phyloP scores from a whole-genome alignment of 2,113 vertebrate genomes.

The Lycocorax pyrrhopterus region DNA sequence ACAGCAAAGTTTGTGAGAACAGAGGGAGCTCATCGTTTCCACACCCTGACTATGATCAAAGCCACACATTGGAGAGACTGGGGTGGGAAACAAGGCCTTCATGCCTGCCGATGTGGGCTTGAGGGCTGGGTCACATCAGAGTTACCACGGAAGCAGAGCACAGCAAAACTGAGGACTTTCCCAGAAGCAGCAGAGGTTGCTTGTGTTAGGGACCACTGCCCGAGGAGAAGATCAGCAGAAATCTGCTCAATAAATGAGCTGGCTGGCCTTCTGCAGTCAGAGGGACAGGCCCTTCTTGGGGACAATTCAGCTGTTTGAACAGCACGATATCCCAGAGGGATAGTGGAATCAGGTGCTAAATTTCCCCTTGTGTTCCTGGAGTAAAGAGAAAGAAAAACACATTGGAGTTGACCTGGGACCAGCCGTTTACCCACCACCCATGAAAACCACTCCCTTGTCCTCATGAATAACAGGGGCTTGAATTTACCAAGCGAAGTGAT shows the following conservation, averaged over 20 bases:
- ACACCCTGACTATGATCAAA: neutral
- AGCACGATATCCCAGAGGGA: neutral
- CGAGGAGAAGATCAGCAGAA: neutral
- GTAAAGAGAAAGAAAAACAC: neutral
- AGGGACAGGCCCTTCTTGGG: accelerated
- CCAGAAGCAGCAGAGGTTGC: neutral
- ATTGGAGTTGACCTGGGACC: constrained; percentile 26
- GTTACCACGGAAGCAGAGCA: neutral
- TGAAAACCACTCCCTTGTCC: constrained; percentile 22
- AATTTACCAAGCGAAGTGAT: constrained; percentile 74
- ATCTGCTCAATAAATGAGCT: neutral
- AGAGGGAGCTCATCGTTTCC: neutral
- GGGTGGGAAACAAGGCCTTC: neutral
- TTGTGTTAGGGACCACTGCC: neutral
- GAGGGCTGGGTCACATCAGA: neutral
- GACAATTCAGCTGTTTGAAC: neutral
- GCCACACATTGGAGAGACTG: neutral
- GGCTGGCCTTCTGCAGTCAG: neutral
- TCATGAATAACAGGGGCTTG: constrained; percentile 68
- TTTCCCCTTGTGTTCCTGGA: neutral
- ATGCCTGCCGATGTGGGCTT: accelerated
- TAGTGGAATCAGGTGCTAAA: neutral
- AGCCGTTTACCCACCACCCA: constrained; percentile 49
- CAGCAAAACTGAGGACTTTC: neutral
- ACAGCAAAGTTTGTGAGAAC: neutral